Base-by-base conservation (phyloP, 2,113 vertebrate genomes). In the Leptobrachium ailaonicum region DNA sequence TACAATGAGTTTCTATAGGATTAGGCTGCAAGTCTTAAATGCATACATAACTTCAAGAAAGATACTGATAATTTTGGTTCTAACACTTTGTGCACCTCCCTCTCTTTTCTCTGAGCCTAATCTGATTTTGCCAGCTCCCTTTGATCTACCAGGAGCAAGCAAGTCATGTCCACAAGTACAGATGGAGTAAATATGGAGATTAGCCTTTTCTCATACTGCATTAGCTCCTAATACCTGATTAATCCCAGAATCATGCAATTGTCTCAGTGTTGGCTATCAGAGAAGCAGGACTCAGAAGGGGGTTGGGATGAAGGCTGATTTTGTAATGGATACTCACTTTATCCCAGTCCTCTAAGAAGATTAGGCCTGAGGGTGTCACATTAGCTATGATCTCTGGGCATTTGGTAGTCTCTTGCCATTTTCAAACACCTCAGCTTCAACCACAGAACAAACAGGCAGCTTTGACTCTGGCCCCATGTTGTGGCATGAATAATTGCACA, bases 311-410 rank as follows among this genome's bases (percentile, higher is more conserved):
- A 95, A 95, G 95, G 96, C 95, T 90, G 94, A 96, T 96, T 96
- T 93, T 88, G 96, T 98, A 98, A 99, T 96, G 95, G 96, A 98
- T 97, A 96, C 95, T 95, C 92, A 94, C 94, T 96, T 97, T 95
- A 98, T 97, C 96, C 96, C 88, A 87, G 93, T 92, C 90, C 94
- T 93, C 94, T 98, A 97, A 98, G 95, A 95, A 98, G 97, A 99
- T 98, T 98, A 99, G 95, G 94, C 94, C 92, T 95, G 90, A 92
- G 94, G 95, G 95, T 96, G 95, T 96, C 95, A 96, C 93, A 97
- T 98, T 97, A 97, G 95, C 94, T 90, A 83, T 95, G 95, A 96
- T 96, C 96, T 95, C 93, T 86, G 90, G 93, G 95, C 91, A 91
- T 93, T 92, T 92, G 92, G 91, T 94, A 90, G 90, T 89, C 92